A percentile compares a stretch with the other conserved stretches of the same genome.
Conservation (phyloP, 2,797 vertebrate species). For the Atherinosoma microstoma region DNA sequence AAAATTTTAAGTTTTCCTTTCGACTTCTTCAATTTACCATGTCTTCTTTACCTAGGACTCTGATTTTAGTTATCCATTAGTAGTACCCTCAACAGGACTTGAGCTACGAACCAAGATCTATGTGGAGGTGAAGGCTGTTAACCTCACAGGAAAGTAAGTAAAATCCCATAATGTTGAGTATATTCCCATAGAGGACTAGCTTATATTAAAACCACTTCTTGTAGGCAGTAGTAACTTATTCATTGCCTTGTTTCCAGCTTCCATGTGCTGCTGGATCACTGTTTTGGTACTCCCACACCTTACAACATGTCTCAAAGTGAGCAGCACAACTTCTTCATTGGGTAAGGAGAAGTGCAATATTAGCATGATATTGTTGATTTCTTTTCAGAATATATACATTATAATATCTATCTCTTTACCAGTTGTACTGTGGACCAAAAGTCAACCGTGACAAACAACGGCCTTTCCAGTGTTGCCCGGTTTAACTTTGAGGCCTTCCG, state of each 20-base stretch:
- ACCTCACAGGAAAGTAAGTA: slow-evolving; percentile 86
- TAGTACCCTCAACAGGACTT: slow-evolving; percentile 74
- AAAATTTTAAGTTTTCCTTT: background rate
- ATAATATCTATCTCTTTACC: slow-evolving; percentile 3
- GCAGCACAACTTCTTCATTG: slow-evolving; percentile 79
- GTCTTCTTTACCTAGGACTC: slow-evolving; percentile 67
- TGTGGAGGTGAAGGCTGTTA: slow-evolving; percentile 81
- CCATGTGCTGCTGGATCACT: slow-evolving; percentile 82
- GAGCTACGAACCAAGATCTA: slow-evolving; percentile 73
- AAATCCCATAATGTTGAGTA: background rate
- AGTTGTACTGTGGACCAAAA: slow-evolving; percentile 71
- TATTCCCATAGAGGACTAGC: background rate
- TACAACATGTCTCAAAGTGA: slow-evolving; percentile 66
- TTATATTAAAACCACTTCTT: slow-evolving; percentile 10
- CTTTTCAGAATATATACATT: background rate
- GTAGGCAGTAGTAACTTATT: background rate
- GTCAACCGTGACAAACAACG: slow-evolving; percentile 72
- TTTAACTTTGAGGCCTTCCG: slow-evolving; percentile 86
- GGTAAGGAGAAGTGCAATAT: slow-evolving; percentile 65
- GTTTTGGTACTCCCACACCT: slow-evolving; percentile 81
- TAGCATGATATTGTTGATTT: background rate
- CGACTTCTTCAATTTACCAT: background rate
- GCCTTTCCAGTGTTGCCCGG: slow-evolving; percentile 61
- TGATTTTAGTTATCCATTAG: slow-evolving; percentile 57
- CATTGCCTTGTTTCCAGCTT: slow-evolving; percentile 74